Percentiles rank a stretch among this genome's conserved stretches.
Evolutionary conservation across 2,888 invertebrate species (phyloP).

Genomic region (Ectemnius lituratus): DNA sequence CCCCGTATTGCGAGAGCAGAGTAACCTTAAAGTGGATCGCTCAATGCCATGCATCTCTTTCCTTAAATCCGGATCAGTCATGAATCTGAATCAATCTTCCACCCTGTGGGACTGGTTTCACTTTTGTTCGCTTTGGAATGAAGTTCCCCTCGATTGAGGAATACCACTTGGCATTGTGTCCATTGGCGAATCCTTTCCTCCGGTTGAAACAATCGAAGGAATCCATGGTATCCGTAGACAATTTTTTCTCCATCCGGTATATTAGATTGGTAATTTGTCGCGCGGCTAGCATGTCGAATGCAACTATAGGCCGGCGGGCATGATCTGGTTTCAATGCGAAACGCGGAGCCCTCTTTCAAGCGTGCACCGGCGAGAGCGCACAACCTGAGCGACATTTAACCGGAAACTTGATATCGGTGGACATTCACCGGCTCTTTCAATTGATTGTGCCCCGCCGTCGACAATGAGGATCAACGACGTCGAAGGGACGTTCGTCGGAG

Average conservation of each 20-base stretch:
- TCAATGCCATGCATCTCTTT: no score
- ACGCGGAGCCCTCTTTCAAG: constrained; percentile 51
- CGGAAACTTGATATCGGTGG: constrained; percentile 65
- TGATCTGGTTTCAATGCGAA: constrained; percentile 53
- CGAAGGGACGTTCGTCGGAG: constrained; percentile 38
- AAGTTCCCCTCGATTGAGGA: no score
- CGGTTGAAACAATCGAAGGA: no score
- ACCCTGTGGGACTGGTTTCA: background rate
- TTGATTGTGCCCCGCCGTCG: constrained; percentile 53
- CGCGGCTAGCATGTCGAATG: constrained; percentile 50
- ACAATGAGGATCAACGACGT: constrained; percentile 63
- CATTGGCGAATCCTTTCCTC: no score
- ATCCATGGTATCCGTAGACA: background rate
- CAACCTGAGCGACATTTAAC: constrained; percentile 60
- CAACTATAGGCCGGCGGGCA: constrained; percentile 43
- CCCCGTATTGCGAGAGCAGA: no score
- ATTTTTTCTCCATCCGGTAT: constrained; percentile 26
- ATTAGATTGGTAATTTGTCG: constrained; percentile 61
- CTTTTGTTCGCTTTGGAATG: no score
- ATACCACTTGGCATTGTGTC: no score
- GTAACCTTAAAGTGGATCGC: no score
- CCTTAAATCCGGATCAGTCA: no score
- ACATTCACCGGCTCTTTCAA: constrained; percentile 61
- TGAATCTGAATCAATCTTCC: background rate
- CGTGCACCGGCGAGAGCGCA: constrained; percentile 38